phyloP scores from a whole-genome alignment of 1,140 invertebrate genomes.

The Drosophila dunni region DNA sequence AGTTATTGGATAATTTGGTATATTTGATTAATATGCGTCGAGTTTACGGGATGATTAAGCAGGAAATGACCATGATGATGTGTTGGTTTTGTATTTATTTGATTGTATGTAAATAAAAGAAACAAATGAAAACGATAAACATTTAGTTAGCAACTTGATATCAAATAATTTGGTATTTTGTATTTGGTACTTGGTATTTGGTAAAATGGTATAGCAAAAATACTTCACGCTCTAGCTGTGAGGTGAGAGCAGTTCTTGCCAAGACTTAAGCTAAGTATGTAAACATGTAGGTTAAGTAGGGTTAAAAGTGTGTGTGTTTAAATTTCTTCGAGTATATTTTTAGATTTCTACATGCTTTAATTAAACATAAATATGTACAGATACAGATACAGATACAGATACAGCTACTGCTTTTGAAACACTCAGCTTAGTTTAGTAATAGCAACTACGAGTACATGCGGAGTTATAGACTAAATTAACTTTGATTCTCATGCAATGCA shows the following conservation, averaged over 20 bases:
- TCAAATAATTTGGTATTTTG: slow-evolving; percentile 40
- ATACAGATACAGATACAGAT: slow-evolving; percentile 21
- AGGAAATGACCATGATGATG: slow-evolving; percentile 84
- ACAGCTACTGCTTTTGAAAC: slow-evolving; percentile 9
- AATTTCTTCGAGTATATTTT: background rate
- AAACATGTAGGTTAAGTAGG: slow-evolving; percentile 16
- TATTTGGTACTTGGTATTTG: slow-evolving; percentile 18
- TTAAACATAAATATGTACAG: slow-evolving; percentile 32
- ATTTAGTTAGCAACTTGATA: slow-evolving; percentile 84
- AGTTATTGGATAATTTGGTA: slow-evolving; percentile 1
- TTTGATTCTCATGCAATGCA: slow-evolving; percentile 80
- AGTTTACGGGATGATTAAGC: slow-evolving; percentile 79
- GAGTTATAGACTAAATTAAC: slow-evolving; percentile 63
- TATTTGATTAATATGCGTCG: slow-evolving; percentile 45
- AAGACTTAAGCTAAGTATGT: slow-evolving; percentile 34
- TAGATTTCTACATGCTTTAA: slow-evolving; percentile 22
- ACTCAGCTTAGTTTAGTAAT: slow-evolving; percentile 38
- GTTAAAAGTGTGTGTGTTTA: background rate
- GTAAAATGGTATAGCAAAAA: slow-evolving; percentile 23
- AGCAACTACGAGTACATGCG: slow-evolving; percentile 65
- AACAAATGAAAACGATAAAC: slow-evolving; percentile 84
- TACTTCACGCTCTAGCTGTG: slow-evolving; percentile 21
- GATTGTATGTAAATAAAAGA: slow-evolving; percentile 81
- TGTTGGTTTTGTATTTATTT: slow-evolving; percentile 48
- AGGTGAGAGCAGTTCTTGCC: slow-evolving; percentile 21